A percentile compares a stretch with the other conserved stretches of the same genome.
phyloP scores from a whole-genome alignment of 2,113 vertebrate genomes.

The Ahaetulla prasina region DNA sequence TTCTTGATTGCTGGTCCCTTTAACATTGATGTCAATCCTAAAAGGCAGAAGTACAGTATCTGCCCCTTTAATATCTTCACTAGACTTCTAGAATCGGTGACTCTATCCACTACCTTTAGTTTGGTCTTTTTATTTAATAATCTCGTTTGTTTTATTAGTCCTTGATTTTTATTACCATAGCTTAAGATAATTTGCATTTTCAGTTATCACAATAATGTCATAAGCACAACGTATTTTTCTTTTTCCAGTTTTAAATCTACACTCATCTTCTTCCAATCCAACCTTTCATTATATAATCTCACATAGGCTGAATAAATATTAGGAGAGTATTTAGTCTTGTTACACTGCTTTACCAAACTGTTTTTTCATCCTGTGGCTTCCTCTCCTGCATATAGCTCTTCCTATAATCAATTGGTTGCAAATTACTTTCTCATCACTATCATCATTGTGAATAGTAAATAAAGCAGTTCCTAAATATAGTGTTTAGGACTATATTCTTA shows the following conservation, averaged over 20 bases:
- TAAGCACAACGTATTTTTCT: not conserved
- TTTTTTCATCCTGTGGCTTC: not conserved
- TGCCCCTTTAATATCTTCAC: not conserved
- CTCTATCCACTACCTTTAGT: not conserved
- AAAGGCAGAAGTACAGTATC: not conserved
- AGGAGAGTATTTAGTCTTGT: not conserved
- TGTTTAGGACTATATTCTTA: too few relatives aligned
- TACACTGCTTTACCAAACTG: not conserved
- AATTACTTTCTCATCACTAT: not conserved
- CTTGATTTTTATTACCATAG: not conserved
- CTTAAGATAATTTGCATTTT: not conserved
- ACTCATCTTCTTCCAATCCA: not conserved
- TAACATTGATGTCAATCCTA: not conserved
- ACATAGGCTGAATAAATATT: not conserved
- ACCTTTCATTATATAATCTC: not conserved
- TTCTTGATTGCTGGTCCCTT: not conserved
- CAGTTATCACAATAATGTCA: not conserved
- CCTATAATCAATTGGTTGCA: not conserved
- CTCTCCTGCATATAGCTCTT: not conserved
- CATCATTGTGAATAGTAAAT: not conserved
- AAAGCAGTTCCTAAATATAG: not conserved
- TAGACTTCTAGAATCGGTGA: not conserved
- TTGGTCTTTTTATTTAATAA: not conserved
- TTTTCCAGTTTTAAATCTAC: not conserved
- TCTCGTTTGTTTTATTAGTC: not conserved